Evolutionary conservation across 2,888 invertebrate genomes (phyloP), one percentile per base, ranked within the genome.

Genomic region (Acleris emargana): DNA sequence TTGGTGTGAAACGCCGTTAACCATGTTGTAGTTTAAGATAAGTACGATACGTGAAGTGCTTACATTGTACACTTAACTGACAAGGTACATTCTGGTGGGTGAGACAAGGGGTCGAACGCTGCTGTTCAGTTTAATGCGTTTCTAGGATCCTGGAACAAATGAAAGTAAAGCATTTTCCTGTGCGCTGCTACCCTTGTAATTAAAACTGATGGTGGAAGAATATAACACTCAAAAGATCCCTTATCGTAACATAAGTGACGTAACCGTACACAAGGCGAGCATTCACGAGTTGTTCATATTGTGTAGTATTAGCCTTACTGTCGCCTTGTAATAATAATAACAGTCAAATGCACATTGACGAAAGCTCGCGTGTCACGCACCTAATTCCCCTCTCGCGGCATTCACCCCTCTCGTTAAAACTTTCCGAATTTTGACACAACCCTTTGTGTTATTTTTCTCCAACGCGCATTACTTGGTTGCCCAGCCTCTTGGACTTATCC

Each of bases 391-490:
- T 43, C 67, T 68, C 69, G 64, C 76, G 73, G 69, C 76, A 50
- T 75, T 76, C 79, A 76, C 81, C 84, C 86, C 83, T 81, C 85
- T 86, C 84, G 87, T 89, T 89, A 89, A 86, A 88, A 89, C 82
- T 89, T 89, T 84, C 79, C 79, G 76, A 83, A 88, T 88, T 86
- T 84, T 83, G 82, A 88, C 86, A 76, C 83, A 87, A 86, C 84
- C 86, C 89, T 88, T 89, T 87, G 80, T 84, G 75, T 80, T 83
- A 80, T 85, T 86, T 87, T 86, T 80, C 79, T 76, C 73, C 76
- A 69, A 75, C 73, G 73, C 74, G 76, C 76, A 78, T 83, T 82
- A 80, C 76, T 79, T 74, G 74, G 75, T 77, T 72, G 75, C 71
- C 76, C 79, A 77, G 73, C 76, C 76, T 83, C 81, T 84, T 82